A percentile compares a stretch with the other conserved stretches of the same genome.
Evolutionary conservation across 1,140 invertebrate species (phyloP).

Genomic region (Calliphora vicina): DNA sequence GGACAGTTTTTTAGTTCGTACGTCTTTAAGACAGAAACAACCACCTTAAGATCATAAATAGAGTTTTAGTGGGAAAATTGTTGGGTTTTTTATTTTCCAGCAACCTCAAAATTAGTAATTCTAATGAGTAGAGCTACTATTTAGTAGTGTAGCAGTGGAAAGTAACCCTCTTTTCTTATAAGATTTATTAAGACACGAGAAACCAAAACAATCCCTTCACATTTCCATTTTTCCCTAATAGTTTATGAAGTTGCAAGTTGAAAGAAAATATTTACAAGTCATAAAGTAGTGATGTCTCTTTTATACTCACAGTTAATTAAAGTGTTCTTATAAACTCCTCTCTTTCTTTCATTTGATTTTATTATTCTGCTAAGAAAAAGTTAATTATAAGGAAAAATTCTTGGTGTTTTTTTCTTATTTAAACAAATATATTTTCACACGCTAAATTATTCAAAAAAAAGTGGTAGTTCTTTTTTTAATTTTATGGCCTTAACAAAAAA

Average conservation of each 20-base stretch:
- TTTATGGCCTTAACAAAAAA: conserved; percentile 2
- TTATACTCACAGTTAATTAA: too few species aligned
- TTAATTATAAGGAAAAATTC: conserved; percentile 21
- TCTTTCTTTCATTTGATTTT: neutral
- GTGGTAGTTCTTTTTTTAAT: neutral
- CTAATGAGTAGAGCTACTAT: conserved; percentile 1
- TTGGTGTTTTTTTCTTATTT: neutral
- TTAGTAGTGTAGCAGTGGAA: neutral
- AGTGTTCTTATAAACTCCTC: neutral
- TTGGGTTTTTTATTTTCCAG: neutral
- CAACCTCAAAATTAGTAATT: conserved; percentile 26
- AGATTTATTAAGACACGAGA: neutral
- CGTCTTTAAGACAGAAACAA: conserved; percentile 24
- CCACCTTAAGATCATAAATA: neutral
- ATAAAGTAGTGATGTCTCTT: neutral
- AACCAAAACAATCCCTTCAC: neutral
- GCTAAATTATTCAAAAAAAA: conserved; percentile 21
- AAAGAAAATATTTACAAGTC: neutral
- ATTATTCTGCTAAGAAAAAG: neutral
- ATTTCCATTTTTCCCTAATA: neutral
- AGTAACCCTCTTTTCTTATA: conserved; percentile 19
- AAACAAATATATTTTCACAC: neutral
- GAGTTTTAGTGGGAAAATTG: conserved; percentile 9
- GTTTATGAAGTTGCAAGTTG: neutral
- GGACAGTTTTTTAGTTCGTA: neutral